Percentiles rank a stretch among this genome's conserved stretches.
These are phyloP conservation scores for Pogonomyrmex barbatus DNA, from an alignment of 1,140 invertebrate genomes.

Conservation along the genomic window DNA sequence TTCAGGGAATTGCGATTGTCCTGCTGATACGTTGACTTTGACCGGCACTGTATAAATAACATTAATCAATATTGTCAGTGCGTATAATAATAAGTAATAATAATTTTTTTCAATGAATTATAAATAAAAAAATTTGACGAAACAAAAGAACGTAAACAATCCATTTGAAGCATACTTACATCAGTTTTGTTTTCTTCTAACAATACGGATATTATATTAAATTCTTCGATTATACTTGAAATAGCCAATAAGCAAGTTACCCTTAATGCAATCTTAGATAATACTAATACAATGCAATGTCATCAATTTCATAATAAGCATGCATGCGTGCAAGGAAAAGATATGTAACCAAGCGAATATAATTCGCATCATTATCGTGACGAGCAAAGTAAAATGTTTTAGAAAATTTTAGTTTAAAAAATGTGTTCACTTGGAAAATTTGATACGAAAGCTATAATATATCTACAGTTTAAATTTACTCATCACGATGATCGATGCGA, in stretches of 20 bases:
- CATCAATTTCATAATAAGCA: constrained; percentile 19
- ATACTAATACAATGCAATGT: not conserved
- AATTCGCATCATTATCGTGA: constrained; percentile 15
- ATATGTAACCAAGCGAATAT: not conserved
- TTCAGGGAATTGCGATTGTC: constrained; percentile 87
- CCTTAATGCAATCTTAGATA: not conserved
- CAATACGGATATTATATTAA: constrained; percentile 8
- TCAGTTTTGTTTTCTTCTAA: not conserved
- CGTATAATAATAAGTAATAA: not conserved
- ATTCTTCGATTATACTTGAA: constrained; percentile 6
- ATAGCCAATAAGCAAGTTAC: constrained; percentile 26
- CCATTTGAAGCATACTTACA: not conserved
- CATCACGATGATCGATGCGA: constrained; percentile 2
- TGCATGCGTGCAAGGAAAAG: not conserved
- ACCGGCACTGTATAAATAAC: constrained; percentile 87
- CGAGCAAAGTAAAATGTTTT: not conserved
- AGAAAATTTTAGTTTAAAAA: not conserved
- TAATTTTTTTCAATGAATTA: not conserved
- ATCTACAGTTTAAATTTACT: not conserved
- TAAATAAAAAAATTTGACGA: not conserved
- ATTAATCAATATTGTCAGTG: not conserved
- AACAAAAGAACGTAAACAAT: not conserved
- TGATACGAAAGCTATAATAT: not conserved
- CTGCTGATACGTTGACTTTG: constrained; percentile 87
- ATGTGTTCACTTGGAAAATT: not conserved